Percentiles rank a stretch among this genome's conserved stretches.
These are phyloP conservation scores for Hylia prasina DNA, from an alignment of 2,113 vertebrate species.

Conservation along the genomic window DNA sequence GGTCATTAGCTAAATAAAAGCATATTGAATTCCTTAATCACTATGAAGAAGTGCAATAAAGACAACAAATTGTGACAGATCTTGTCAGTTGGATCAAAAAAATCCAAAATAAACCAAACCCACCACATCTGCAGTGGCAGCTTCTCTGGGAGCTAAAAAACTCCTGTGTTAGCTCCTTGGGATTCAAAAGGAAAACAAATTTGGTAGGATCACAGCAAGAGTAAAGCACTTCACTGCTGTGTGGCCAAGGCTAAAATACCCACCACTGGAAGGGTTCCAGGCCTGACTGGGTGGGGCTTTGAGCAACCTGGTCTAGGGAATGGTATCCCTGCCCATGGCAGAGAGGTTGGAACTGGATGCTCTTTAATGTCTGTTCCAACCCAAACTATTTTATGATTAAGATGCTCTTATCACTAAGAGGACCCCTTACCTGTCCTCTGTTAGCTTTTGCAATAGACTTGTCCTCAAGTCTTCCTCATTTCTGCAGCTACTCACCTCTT, in stretches of 20 bases:
- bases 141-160: background rate
- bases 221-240: background rate
- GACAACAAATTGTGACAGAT: background rate
- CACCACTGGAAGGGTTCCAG: background rate
- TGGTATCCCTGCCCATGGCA: background rate
- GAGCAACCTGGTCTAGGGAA: background rate
- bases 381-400: background rate
- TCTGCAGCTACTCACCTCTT: background rate
- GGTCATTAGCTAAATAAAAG: constrained; percentile 39
- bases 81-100: background rate
- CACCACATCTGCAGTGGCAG: background rate
- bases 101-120: background rate
- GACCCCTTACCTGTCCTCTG: background rate
- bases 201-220: background rate
- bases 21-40: background rate
- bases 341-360: background rate
- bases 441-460: background rate
- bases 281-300: background rate
- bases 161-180: background rate
- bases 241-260: background rate
- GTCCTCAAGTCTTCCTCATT: background rate
- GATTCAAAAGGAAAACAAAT: background rate
- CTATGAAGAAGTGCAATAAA: background rate
- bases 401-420: background rate
- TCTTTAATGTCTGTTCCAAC: background rate